Evolutionary conservation across 2,113 vertebrate genomes (phyloP).

Genomic region (Poeciliopsis turrubarensis): DNA sequence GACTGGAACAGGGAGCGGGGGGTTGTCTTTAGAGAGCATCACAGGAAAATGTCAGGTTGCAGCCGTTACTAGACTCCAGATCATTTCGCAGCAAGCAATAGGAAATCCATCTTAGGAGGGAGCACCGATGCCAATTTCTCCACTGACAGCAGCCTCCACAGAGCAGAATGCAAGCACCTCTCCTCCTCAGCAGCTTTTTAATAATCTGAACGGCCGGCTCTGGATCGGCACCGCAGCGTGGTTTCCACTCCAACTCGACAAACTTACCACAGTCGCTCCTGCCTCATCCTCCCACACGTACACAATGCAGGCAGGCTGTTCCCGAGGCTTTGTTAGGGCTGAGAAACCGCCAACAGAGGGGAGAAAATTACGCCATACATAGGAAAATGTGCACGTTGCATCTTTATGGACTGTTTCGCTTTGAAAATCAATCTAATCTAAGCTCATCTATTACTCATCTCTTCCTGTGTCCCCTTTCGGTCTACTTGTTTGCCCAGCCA

Average conservation of each 20-base stretch:
- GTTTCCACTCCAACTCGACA: conserved; percentile 47
- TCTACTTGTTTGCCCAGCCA: conserved; percentile 69
- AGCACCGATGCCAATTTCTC: conserved; percentile 47
- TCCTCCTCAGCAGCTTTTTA: conserved; percentile 59
- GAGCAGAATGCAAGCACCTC: conserved; percentile 45
- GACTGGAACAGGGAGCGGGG: background rate
- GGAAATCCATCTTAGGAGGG: conserved; percentile 50
- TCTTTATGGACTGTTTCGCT: conserved; percentile 15
- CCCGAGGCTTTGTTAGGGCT: conserved; percentile 39
- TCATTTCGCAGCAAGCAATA: conserved; percentile 47
- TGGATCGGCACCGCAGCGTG: conserved; percentile 39
- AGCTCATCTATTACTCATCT: conserved; percentile 30
- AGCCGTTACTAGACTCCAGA: conserved; percentile 34
- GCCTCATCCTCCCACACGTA: conserved; percentile 50
- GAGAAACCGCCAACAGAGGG: conserved; percentile 18
- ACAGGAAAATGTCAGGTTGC: conserved; percentile 46
- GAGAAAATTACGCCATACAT: conserved; percentile 10
- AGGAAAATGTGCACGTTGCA: conserved; percentile 24
- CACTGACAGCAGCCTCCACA: conserved; percentile 30
- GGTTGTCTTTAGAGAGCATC: conserved; percentile 12
- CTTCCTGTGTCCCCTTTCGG: conserved; percentile 20
- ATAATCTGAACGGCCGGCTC: conserved; percentile 56
- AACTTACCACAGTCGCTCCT: conserved; percentile 45
- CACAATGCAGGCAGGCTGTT: conserved; percentile 24
- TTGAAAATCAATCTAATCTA: conserved; percentile 23